Base-by-base conservation (phyloP, 1,140 invertebrate species). In the Brachionus sp. region DNA sequence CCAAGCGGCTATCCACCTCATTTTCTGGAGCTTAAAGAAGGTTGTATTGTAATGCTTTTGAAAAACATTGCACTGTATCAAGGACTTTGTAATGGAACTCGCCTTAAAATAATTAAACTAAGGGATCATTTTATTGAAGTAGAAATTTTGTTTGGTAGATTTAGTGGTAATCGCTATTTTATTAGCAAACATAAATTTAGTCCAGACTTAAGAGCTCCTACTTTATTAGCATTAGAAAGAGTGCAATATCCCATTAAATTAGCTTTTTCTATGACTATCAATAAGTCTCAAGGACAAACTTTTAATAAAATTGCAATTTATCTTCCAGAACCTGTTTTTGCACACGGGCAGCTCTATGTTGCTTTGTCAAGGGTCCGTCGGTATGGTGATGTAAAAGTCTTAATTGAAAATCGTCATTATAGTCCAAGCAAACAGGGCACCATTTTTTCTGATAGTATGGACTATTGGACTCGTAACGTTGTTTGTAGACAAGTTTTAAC, bases 241-340 rank as follows among this genome's bases (percentile, higher is more conserved):
- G 37, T 89, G 0, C 90, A 91, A 84, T 91, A 91, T 87, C 89
- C 90, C 23, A 35, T 92, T 0, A 84, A 87, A 78, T 73, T 90
- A 1, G 85, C 86, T 4, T 91, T 91, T 86, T 88, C 90, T 23
- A 90, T 91, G 87, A 90, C 90, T 0, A 90, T 91, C 5, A 91
- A 91, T 85, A 91, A 91, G 86, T 84, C 89, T 4, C 91, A 92
- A 86, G 90, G 91, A 16, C 90, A 91, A 85, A 84, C 88, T 7
- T 82, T 88, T 9, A 29, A 83, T 35, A 16, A 86, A 86, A 33
- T 85, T 87, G 84, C 83, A 4, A 29, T 87, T 12, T 42, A 84
- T 75, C 33, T 86, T 19, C 10, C 33, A 37, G n/a, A n/a, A n/a
- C n/a, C n/a, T n/a, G n/a, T n/a, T n/a, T n/a, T n/a, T n/a, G n/a